phyloP scores from a whole-genome alignment of 2,888 invertebrate genomes.

The Drosophila suboccidentalis region DNA sequence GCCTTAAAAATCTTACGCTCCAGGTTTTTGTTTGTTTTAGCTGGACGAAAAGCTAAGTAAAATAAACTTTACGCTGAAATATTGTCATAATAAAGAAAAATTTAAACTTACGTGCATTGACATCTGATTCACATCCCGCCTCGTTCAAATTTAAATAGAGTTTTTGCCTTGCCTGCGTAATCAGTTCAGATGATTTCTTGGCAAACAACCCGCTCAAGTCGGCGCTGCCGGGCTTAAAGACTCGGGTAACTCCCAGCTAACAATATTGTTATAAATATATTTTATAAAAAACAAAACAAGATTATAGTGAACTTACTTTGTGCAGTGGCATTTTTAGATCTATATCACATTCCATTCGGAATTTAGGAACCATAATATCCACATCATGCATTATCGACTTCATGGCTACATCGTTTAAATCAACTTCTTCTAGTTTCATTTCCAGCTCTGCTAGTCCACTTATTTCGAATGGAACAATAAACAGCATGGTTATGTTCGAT shows the following conservation, averaged over 20 bases:
- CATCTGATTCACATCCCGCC: conserved; percentile 47
- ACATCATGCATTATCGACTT: conserved; percentile 86
- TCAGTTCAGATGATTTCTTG: conserved; percentile 86
- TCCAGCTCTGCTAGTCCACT: conserved; percentile 89
- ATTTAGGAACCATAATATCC: conserved; percentile 90
- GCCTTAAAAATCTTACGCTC: conserved; percentile 67
- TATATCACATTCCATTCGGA: conserved; percentile 91
- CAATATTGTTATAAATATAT: too few relatives aligned
- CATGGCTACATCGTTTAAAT: conserved; percentile 86
- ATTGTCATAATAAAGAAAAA: background rate
- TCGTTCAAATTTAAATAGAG: conserved; percentile 91
- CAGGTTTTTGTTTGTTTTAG: conserved; percentile 16
- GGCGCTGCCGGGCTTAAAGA: conserved; percentile 84
- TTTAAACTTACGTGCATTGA: conserved; percentile 28
- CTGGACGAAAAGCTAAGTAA: background rate
- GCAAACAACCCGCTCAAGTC: conserved; percentile 89
- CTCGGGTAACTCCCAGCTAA: conserved; percentile 51
- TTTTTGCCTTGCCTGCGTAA: conserved; percentile 92
- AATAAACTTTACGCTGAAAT: too few relatives aligned
- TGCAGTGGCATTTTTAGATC: conserved; percentile 87
- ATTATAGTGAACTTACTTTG: conserved; percentile 86
- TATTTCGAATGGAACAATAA: conserved; percentile 90
- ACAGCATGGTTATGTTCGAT: conserved; percentile 90
- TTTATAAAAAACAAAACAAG: too few relatives aligned
- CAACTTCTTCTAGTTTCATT: conserved; percentile 87